A percentile compares a stretch with the other conserved stretches of the same genome.
phyloP scores from a whole-genome alignment of 1,140 invertebrate species.

The Venturia canescens region DNA sequence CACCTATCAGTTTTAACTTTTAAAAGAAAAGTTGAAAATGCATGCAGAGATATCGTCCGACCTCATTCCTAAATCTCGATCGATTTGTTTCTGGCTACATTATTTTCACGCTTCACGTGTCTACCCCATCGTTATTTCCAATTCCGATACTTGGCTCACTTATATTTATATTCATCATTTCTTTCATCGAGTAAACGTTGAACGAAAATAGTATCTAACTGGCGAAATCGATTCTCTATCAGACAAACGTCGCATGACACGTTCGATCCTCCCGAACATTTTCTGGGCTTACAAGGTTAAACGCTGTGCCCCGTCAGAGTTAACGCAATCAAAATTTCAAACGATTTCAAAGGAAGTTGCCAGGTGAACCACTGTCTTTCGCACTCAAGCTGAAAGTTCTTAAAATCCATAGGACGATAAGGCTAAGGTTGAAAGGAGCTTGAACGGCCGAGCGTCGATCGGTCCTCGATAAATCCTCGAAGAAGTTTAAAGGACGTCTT shows the following conservation, averaged over 20 bases:
- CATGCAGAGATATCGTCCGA: not conserved
- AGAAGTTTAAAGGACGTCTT: conserved; percentile 42
- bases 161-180: not conserved
- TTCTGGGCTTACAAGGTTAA: not conserved
- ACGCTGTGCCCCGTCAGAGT: not conserved
- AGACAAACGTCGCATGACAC: no score
- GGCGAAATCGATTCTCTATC: no score
- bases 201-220: no score
- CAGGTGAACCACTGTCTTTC: not conserved
- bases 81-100: not conserved
- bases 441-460: conserved; percentile 34
- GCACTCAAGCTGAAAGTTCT: not conserved
- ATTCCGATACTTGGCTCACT: not conserved
- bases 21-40: not conserved
- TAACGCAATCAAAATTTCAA: not conserved
- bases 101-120: not conserved
- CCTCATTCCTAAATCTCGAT: not conserved
- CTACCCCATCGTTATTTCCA: not conserved
- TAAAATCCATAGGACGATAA: not conserved
- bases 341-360: not conserved
- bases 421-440: not conserved
- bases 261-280: not conserved
- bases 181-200: no score
- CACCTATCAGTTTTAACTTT: conserved; percentile 16
- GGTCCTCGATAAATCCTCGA: conserved; percentile 39